Conservation (phyloP, 2,797 vertebrate genomes). For the Microhierax caerulescens region DNA sequence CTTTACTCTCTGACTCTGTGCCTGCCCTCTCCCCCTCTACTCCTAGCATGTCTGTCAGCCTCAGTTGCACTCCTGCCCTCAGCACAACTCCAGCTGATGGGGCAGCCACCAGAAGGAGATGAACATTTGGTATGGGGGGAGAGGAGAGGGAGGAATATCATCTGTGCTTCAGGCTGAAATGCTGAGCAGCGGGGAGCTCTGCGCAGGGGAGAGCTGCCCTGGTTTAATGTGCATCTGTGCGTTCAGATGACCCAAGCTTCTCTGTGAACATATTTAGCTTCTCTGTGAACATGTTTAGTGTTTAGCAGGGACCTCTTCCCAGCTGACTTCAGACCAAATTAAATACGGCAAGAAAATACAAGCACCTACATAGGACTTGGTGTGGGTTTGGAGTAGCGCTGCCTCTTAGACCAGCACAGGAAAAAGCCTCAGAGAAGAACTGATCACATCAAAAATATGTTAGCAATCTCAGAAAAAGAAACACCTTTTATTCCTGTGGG, state of each 20-base stretch:
- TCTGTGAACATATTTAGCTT: background rate
- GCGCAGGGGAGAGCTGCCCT: background rate
- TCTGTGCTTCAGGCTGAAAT: background rate
- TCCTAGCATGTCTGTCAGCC: accelerated
- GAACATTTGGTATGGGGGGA: background rate
- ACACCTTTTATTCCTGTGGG: conserved; percentile 38
- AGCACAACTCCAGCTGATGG: background rate
- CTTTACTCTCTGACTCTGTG: background rate
- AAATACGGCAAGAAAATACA: background rate
- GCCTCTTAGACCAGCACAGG: background rate
- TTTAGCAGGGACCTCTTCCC: background rate
- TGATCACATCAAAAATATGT: background rate
- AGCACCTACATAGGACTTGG: background rate
- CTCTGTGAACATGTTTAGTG: background rate
- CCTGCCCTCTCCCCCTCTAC: accelerated
- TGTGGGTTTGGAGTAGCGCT: background rate
- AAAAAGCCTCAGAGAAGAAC: background rate
- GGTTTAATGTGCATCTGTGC: background rate
- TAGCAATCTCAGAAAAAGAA: conserved; percentile 22
- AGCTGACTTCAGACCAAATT: background rate
- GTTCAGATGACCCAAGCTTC: background rate
- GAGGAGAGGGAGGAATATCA: background rate
- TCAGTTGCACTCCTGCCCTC: background rate
- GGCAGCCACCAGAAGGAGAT: accelerated
- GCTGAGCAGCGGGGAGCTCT: background rate